Evolutionary conservation across 2,797 vertebrate species (phyloP).

Genomic region (Neosilurus mollespiculum): DNA sequence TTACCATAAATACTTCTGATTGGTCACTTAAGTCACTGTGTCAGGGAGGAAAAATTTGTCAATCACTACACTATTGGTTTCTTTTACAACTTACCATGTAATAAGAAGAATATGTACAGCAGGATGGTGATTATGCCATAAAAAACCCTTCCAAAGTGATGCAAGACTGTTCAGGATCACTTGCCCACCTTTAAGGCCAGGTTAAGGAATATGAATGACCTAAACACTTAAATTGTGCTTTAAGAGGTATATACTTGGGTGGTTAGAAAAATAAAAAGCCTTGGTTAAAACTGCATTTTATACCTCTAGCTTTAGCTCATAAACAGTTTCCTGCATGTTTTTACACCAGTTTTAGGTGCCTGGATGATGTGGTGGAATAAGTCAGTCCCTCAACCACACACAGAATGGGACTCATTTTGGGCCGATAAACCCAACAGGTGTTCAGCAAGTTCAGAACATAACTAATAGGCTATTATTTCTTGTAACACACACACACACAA

Average conservation of each 20-base stretch:
- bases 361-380: slow-evolving; percentile 77
- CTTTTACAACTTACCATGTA: too few relatives aligned
- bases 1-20: too few relatives aligned
- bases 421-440: slow-evolving; percentile 70
- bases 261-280: not conserved
- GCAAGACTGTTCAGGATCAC: too few relatives aligned
- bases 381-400: slow-evolving; percentile 63
- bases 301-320: slow-evolving; percentile 7
- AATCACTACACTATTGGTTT: too few relatives aligned
- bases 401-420: slow-evolving; percentile 52
- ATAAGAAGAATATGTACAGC: too few relatives aligned
- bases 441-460: slow-evolving; percentile 37
- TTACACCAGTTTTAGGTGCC: slow-evolving; percentile 71
- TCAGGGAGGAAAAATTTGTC: too few relatives aligned
- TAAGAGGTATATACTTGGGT: not conserved
- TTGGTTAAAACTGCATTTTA: slow-evolving; percentile 1
- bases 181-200: not conserved
- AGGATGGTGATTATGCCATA: too few relatives aligned
- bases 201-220: not conserved
- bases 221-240: not conserved
- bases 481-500: too few relatives aligned
- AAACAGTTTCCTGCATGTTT: slow-evolving; percentile 62
- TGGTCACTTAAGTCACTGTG: too few relatives aligned
- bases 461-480: too few relatives aligned
- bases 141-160: too few relatives aligned